Evolutionary conservation across 2,888 invertebrate genomes (phyloP).

Genomic region (Sphecodes monilicornis): DNA sequence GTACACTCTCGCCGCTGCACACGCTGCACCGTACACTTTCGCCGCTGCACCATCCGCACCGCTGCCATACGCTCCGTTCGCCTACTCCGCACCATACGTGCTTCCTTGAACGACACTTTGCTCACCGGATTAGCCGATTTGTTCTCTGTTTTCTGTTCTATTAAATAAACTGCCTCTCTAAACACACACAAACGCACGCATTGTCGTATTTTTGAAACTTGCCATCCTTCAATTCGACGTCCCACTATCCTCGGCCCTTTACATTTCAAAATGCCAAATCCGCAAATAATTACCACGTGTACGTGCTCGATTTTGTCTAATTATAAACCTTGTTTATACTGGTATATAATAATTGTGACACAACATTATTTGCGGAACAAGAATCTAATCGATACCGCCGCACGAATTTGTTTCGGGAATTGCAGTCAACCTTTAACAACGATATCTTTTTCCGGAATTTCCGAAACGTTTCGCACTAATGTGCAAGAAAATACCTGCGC

Average conservation of each 20-base stretch:
- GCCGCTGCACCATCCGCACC: slow-evolving; percentile 72
- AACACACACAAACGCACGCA: neutral
- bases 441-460: neutral
- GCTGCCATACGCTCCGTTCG: slow-evolving; percentile 80
- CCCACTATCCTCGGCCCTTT: neutral
- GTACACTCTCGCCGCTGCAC: slow-evolving; percentile 79
- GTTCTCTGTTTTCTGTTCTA: neutral
- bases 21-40: slow-evolving; percentile 77
- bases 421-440: neutral
- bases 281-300: neutral
- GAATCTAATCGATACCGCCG: neutral
- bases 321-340: neutral
- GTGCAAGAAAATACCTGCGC: neutral
- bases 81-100: slow-evolving; percentile 36
- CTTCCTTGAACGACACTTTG: neutral
- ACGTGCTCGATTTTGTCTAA: neutral
- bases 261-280: neutral
- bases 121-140: too few species aligned
- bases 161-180: slow-evolving; percentile 29
- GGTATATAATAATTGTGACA: slow-evolving; percentile 1
- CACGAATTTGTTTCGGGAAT: neutral
- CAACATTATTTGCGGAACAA: neutral
- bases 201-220: neutral
- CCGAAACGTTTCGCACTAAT: neutral
- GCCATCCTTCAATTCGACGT: neutral